Evolutionary conservation across 2,888 invertebrate species (phyloP), one percentile per base, ranked within the genome.

Genomic region (Drosophila borealis): DNA sequence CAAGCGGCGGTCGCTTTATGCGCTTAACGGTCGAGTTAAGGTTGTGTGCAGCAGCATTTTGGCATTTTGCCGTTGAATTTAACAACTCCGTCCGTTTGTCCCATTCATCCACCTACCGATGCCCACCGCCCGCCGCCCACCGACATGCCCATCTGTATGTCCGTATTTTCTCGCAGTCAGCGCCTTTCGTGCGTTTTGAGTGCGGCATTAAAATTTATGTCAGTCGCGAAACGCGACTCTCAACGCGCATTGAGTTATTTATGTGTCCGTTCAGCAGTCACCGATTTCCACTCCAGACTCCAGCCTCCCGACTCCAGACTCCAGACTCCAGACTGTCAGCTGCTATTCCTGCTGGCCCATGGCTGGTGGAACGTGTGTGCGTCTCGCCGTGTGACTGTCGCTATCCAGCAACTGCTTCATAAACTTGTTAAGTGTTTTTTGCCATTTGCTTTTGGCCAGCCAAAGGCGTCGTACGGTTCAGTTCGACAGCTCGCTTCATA

Each of bases 171-270:
- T 29, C 74, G 67, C 75, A 74, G 78, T 78, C 74, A 74, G 74
- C 71, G 74, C 63, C 74, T 77, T 77, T 71, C 61, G 63, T 70
- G 78, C 70, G 70, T 55, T 78, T 56, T 71, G 66, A 71, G 76
- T 67, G 63, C 70, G 59, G 57, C 77, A 77, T 77, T 77, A 77
- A 77, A 77, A 78, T 77, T 77, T 78, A 78, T 73, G 75, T 77
- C 78, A 76, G 68, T 64, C 49, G 75, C 72, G 62, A 53, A 62
- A 62, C 71, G 60, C 70, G 76, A 64, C 68, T 72, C 68, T 75
- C 74, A 74, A 78, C 78, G 74, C 77, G 66, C 78, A 77, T 77
- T 78, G 79, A 77, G 77, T 77, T 78, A 77, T 77, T 77, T 77
- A 77, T 77, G 78, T 65, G 69, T 54, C 64, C 57, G 55, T 60